Conservation (phyloP, 1,140 invertebrate species). For the Megalopta genalis region DNA sequence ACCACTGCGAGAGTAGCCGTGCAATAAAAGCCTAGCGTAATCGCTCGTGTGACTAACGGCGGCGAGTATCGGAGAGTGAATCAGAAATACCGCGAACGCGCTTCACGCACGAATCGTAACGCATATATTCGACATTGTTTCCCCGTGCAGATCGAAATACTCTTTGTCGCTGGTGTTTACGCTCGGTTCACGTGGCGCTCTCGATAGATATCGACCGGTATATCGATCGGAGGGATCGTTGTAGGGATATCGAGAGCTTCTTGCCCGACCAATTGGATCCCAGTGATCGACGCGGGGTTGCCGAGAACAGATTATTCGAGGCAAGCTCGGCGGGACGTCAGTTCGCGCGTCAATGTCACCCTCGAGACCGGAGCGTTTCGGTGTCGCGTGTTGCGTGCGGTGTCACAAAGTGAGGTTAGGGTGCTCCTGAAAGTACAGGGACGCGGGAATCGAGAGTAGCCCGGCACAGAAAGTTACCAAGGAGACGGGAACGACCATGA, state of each 20-base stretch:
- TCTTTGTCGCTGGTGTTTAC: not conserved
- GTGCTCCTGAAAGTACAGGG: conserved; percentile 30
- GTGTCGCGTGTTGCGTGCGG: conserved; percentile 1
- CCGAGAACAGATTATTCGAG: not conserved
- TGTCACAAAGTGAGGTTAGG: conserved; percentile 19
- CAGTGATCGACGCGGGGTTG: too few relatives aligned
- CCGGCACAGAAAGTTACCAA: not conserved
- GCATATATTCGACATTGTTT: too few relatives aligned
- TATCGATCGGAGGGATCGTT: not conserved
- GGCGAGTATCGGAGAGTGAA: too few relatives aligned
- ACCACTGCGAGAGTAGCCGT: too few relatives aligned
- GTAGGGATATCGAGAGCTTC: not conserved
- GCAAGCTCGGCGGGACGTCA: not conserved
- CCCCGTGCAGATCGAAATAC: not conserved
- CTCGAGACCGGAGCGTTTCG: not conserved
- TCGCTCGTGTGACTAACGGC: not conserved
- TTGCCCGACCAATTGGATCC: not conserved
- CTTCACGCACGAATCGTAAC: too few relatives aligned
- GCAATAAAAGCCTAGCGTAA: too few relatives aligned
- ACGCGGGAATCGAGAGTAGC: conserved; percentile 8
- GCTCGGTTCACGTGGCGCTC: not conserved
- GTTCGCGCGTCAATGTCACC: conserved; percentile 24
- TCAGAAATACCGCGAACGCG: too few relatives aligned
- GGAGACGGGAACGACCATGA: conserved; percentile 63
- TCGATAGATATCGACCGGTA: not conserved